Evolutionary conservation across 2,113 vertebrate genomes (phyloP).

Genomic region (Passerina amoena): DNA sequence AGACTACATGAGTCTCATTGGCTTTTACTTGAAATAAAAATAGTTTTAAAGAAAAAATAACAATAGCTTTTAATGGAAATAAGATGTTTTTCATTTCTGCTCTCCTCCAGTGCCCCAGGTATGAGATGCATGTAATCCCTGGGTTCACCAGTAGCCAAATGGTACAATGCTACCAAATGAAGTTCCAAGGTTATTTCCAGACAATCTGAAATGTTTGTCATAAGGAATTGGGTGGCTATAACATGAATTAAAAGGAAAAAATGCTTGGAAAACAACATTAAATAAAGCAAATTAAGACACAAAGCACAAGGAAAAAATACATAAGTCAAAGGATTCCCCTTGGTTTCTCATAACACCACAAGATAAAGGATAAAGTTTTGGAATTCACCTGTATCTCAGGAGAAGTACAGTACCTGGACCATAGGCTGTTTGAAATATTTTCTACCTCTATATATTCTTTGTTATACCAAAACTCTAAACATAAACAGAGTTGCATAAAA

Average conservation of each 20-base stretch:
- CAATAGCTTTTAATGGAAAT: not conserved
- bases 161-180: not conserved
- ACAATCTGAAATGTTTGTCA: not conserved
- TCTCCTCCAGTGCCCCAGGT: too few relatives aligned
- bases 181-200: not conserved
- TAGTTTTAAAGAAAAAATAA: not conserved
- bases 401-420: not conserved
- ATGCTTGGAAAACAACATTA: not conserved
- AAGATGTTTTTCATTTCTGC: not conserved
- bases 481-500: not conserved
- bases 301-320: not conserved
- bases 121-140: not conserved
- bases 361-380: not conserved
- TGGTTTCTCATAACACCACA: not conserved
- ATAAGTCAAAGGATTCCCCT: not conserved
- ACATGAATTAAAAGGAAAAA: not conserved
- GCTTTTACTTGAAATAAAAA: not conserved
- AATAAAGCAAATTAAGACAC: not conserved
- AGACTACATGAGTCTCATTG: not conserved
- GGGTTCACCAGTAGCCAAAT: fast-evolving
- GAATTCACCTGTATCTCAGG: not conserved
- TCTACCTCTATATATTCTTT: not conserved
- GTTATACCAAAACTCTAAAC: not conserved
- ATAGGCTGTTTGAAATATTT: not conserved
- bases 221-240: not conserved